These are phyloP conservation scores for Agrilus planipennis DNA, from an alignment of 1,140 invertebrate species.

Conservation along the genomic window DNA sequence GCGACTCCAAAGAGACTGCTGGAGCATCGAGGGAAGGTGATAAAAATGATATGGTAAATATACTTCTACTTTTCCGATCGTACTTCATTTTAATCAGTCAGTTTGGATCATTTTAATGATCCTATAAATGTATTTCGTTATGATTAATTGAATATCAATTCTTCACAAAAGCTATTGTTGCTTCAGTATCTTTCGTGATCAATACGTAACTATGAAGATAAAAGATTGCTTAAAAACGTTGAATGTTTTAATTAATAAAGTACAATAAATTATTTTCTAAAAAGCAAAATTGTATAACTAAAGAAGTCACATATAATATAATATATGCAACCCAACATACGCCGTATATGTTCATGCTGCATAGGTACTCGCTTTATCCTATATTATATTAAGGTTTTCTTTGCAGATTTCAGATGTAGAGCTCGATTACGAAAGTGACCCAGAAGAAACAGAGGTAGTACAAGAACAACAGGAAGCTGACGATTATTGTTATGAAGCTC, in stretches of 20 bases:
- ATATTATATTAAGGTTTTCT: background rate
- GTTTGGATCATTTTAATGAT: background rate
- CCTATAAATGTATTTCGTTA: background rate
- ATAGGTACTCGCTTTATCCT: background rate
- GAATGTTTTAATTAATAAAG: too few relatives aligned
- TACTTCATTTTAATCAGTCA: background rate
- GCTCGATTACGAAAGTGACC: constrained; percentile 18
- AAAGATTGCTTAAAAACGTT: too few relatives aligned
- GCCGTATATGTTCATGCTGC: background rate
- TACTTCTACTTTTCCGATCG: too few relatives aligned
- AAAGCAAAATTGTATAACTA: too few relatives aligned
- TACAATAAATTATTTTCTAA: too few relatives aligned
- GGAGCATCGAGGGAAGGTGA: background rate
- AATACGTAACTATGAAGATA: too few relatives aligned
- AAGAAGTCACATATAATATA: too few relatives aligned
- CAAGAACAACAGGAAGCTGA: background rate
- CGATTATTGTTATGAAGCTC: constrained; percentile 27
- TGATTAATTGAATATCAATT: background rate
- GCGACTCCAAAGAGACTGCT: background rate
- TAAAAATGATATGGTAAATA: constrained; percentile 7
- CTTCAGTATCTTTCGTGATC: too few relatives aligned
- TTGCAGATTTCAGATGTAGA: constrained; percentile 15
- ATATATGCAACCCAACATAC: background rate
- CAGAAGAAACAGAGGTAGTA: constrained; percentile 10
- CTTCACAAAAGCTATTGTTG: too few relatives aligned